These are phyloP conservation scores for Hyalella azteca DNA, from an alignment of 2,888 invertebrate genomes.

Conservation along the genomic window DNA sequence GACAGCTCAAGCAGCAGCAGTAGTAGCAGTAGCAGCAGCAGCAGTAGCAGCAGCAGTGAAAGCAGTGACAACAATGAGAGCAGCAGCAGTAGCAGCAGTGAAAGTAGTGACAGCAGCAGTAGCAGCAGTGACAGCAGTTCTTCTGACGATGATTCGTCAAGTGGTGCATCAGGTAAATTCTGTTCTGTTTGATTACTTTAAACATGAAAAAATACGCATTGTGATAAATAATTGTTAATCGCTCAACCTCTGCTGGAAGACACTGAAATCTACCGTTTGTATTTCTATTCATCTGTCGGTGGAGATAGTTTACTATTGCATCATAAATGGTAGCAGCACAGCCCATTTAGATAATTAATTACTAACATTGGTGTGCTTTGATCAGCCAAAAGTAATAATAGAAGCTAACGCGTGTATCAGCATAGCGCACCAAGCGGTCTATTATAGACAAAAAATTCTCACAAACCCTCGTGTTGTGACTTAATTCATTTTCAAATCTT, in stretches of 20 bases:
- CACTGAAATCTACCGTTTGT: not conserved
- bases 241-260: not conserved
- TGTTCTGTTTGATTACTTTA: not conserved
- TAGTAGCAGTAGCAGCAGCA: constrained; percentile 32
- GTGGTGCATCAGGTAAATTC: constrained; percentile 5
- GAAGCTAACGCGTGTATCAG: too few relatives aligned
- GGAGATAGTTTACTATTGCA: not conserved
- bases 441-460: too few relatives aligned
- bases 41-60: constrained; percentile 40
- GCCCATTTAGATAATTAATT: too few relatives aligned
- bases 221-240: not conserved
- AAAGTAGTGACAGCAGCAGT: constrained; percentile 26
- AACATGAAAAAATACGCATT: not conserved
- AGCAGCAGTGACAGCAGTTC: constrained; percentile 34
- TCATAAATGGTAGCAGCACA: not conserved
- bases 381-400: too few relatives aligned
- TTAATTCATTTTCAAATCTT: too few relatives aligned
- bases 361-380: too few relatives aligned
- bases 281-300: not conserved
- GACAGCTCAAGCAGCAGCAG: constrained; percentile 33
- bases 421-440: too few relatives aligned
- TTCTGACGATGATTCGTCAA: not conserved
- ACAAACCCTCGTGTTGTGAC: too few relatives aligned
- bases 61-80: not conserved
- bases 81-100: constrained; percentile 8